phyloP scores from a whole-genome alignment of 2,113 vertebrate species.

The Rhinolophus sinicus region DNA sequence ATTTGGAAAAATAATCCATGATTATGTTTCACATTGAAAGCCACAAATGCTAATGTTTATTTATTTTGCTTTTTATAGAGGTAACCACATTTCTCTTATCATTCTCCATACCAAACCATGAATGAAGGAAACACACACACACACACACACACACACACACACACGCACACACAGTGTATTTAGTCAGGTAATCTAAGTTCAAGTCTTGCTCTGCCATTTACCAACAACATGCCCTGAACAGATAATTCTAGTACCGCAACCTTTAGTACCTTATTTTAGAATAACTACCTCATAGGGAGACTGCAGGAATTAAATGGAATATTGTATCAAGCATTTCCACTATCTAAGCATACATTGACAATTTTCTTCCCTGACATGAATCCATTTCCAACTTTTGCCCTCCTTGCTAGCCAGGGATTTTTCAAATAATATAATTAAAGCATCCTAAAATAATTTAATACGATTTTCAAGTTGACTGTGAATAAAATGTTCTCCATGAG shows the following conservation, averaged over 20 bases:
- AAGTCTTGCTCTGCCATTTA: neutral
- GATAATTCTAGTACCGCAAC: neutral
- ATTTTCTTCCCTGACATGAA: neutral
- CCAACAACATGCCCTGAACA: neutral
- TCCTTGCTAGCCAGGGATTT: neutral
- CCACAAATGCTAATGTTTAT: neutral
- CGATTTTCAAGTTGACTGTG: neutral
- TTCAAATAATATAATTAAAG: neutral
- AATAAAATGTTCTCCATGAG: neutral
- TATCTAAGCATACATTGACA: neutral
- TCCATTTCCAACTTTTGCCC: neutral
- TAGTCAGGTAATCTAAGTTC: neutral
- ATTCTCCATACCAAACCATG: neutral
- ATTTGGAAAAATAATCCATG: conserved; percentile 61
- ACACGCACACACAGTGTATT: neutral
- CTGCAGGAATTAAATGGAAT: neutral
- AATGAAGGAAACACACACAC: neutral
- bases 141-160: neutral
- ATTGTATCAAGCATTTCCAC: neutral
- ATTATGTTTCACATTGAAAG: neutral
- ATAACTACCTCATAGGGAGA: neutral
- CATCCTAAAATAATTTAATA: neutral
- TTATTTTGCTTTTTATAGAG: neutral
- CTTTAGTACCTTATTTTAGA: neutral
- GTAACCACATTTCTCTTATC: neutral